Evolutionary conservation across 2,797 vertebrate species (phyloP).

Genomic region (Cheirogaleus major): DNA sequence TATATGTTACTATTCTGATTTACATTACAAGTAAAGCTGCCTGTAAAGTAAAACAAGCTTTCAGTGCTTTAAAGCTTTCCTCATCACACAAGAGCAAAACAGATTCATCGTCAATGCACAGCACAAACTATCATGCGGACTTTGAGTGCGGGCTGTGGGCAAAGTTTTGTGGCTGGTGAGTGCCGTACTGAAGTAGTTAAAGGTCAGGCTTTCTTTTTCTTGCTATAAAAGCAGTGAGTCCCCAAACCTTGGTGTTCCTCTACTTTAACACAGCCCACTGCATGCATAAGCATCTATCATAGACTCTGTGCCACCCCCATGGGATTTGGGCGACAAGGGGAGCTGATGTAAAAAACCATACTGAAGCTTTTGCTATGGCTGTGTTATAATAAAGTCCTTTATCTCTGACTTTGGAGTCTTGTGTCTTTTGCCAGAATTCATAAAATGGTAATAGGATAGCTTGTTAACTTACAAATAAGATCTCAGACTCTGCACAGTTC

Average conservation of each 20-base stretch:
- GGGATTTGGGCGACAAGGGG: not conserved
- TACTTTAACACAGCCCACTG: not conserved
- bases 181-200: not conserved
- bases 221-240: not conserved
- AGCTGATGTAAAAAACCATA: not conserved
- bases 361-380: not conserved
- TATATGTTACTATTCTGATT: no score
- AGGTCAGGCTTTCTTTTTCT: not conserved
- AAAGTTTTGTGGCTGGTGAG: no score
- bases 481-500: not conserved
- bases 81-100: no score
- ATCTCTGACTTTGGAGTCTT: not conserved
- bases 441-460: not conserved
- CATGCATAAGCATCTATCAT: not conserved
- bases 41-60: no score
- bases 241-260: not conserved
- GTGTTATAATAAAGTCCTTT: not conserved
- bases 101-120: no score
- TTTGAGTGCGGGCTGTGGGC: no score
- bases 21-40: no score
- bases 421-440: slow-evolving; percentile 19
- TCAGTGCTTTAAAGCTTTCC: no score
- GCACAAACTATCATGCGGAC: no score
- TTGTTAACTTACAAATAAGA: not conserved
- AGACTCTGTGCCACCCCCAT: not conserved